Evolutionary conservation across 1,140 invertebrate species (phyloP), one percentile per base, ranked within the genome.

Genomic region (Pogonomyrmex barbatus): DNA sequence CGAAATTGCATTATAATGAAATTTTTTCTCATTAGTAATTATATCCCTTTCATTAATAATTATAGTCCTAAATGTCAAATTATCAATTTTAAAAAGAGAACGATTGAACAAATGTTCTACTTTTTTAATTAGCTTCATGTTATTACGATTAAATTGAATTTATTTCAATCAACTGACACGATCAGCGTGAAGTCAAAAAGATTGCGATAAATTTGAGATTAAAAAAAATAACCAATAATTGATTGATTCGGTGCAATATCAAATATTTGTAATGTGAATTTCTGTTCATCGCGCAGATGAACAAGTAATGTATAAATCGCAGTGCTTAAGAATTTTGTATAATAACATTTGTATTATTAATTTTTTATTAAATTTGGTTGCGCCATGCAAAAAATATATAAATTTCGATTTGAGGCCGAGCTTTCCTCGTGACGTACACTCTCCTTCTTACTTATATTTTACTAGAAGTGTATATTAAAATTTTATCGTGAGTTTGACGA

Each of bases 81-180:
- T 73, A 54, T 54, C 4, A 77, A 33, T 77, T 77, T 77, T 9
- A 30, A 77, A 77, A 30, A 77, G 30, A 33, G 24, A 2, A 33
- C 17, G n/a, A 2, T 47, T 4, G 17, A 6, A 75, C 24, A 6
- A 1, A 12, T 62, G 2, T 62, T 45, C 2, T 4, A 10, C 33
- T 47, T 45, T 33, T 77, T 77, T 24, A 24, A 30, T 56, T 30
- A 58, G 42, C 30, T 60, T 39, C 4, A n/a, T 10, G 12, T 73
- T 39, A 56, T 56, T 39, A 8, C 8, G 10, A 33, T 60, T 17
- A 4, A 45, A 67, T 67, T 24, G 2, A 65, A 67, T 45, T 45
- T 24, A 24, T 10, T 45, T 62, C 2, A 33, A 33, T 33, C 30
- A 33, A n/a, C 10, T 50, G 2, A 70, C 12, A 33, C 12, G 24